Evolutionary conservation across 1,140 invertebrate genomes (phyloP).

Genomic region (Octopus sinensis): DNA sequence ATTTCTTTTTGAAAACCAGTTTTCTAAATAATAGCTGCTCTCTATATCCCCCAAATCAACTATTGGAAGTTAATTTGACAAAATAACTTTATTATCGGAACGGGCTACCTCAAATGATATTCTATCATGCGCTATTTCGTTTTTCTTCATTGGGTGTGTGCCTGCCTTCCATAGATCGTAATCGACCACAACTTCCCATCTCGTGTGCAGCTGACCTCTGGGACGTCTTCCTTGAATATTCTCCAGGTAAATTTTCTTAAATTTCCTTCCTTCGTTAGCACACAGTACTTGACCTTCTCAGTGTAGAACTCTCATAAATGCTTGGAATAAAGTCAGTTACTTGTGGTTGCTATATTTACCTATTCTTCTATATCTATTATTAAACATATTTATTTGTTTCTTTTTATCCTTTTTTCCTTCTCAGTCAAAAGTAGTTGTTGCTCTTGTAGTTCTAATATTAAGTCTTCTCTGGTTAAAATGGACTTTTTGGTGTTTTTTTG

Average conservation of each 20-base stretch:
- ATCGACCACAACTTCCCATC: neutral
- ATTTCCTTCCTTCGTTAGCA: slow-evolving; percentile 7
- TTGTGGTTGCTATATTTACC: neutral
- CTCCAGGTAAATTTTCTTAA: neutral
- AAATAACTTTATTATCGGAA: neutral
- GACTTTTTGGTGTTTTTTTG: no score
- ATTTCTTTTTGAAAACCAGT: slow-evolving; percentile 1
- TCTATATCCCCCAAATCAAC: neutral
- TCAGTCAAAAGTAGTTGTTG: no score
- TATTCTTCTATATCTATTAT: no score
- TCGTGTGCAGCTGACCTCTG: slow-evolving; percentile 10
- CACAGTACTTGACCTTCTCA: neutral
- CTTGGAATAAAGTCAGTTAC: slow-evolving; percentile 4
- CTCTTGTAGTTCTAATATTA: no score
- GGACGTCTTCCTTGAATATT: slow-evolving; percentile 9
- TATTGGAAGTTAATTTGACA: neutral
- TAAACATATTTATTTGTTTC: no score
- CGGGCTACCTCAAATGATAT: neutral
- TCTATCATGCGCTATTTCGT: slow-evolving; percentile 4
- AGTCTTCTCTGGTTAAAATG: no score
- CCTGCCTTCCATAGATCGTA: slow-evolving; percentile 11
- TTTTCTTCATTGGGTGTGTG: neutral
- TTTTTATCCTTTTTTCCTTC: no score
- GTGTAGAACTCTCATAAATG: neutral
- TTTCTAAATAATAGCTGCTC: neutral